Evolutionary conservation across 92 coral and sea anemone genomes (phyloP).

Genomic region (Paramuricea clavata): DNA sequence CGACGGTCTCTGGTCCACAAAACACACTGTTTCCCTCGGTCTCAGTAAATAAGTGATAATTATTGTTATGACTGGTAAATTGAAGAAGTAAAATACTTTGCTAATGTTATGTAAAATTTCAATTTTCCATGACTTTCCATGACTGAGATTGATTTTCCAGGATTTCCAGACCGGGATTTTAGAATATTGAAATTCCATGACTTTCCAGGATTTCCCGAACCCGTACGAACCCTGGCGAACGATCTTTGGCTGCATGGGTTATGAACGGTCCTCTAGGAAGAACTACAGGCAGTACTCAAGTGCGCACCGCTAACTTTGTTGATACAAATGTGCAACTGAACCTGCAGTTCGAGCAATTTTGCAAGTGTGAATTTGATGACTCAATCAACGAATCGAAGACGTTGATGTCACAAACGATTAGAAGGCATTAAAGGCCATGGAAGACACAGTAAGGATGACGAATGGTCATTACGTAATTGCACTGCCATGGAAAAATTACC

Average conservation of each 20-base stretch:
- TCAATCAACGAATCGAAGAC: constrained; percentile 3
- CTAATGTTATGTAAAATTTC: too few species aligned
- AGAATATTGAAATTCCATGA: too few species aligned
- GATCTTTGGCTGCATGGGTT: constrained; percentile 61
- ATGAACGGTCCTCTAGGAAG: constrained; percentile 63
- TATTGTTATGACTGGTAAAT: too few species aligned
- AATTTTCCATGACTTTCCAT: too few species aligned
- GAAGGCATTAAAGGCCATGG: constrained; percentile 39
- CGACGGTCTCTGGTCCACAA: too few species aligned
- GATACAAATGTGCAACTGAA: constrained; percentile 31
- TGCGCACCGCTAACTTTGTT: constrained; percentile 32
- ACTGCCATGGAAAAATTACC: constrained; percentile 42
- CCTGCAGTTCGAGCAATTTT: constrained; percentile 56
- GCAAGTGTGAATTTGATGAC: constrained; percentile 47
- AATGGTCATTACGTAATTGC: constrained; percentile 46
- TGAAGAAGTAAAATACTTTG: too few species aligned
- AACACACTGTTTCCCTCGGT: too few species aligned
- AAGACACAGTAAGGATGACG: constrained; percentile 33
- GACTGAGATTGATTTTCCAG: too few species aligned
- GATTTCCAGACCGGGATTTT: too few species aligned
- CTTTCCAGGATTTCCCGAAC: too few species aligned
- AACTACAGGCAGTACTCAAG: neutral
- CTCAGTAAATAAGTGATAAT: too few species aligned
- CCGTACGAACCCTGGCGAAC: neutral
- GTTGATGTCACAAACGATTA: constrained; percentile 40